Evolutionary conservation across 2,113 vertebrate genomes (phyloP), one percentile per base, ranked within the genome.

Genomic region (Petromus typicus): DNA sequence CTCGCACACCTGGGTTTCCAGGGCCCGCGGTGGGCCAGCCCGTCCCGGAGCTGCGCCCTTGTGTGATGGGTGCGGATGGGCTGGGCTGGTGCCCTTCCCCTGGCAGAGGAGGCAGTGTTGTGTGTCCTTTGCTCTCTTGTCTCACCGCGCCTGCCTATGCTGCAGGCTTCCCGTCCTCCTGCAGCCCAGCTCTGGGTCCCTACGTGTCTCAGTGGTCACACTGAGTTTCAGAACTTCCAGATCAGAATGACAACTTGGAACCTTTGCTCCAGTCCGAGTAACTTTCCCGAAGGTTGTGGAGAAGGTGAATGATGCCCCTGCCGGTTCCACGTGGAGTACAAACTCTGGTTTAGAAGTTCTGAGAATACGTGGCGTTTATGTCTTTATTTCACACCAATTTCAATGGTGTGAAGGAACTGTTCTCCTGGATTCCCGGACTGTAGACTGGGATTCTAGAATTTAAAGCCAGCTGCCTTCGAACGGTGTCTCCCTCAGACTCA

Each of bases 381-480:
- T 66, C 30, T 57, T 64, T 83, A 66, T 75, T 61, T 88, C n/a
- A n/a, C n/a, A n/a, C 89, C 75, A 27, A 86, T 86, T 86, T 45
- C 69, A 92, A 45, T 56, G 18, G 5, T 43, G 22, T 56, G 45
- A 57, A 81, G 76, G 76, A 89, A 37, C n/a, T 1, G 16, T 43
- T 76, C 37, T 85, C 48, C 89, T 76, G 10, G 8, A 2, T 3
- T 54, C 84, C 69, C n/a, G 59, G 67, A 84, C 86, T 20, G 22
- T 13, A 89, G 48, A 84, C 20, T 0, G 12, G 92, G 73, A 69
- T 34, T 20, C 75, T 51, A 11, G 81, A 92, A 79, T 90, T 32
- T 45, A 32, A 56, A 90, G 78, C n/a, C n/a, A n/a, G 61, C 71
- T 56, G 51, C 30, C 27, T 2, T 89, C 61, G 20, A n/a, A 76